Conservation (phyloP, 2,113 vertebrate species). For the Poeciliopsis turrubarensis region DNA sequence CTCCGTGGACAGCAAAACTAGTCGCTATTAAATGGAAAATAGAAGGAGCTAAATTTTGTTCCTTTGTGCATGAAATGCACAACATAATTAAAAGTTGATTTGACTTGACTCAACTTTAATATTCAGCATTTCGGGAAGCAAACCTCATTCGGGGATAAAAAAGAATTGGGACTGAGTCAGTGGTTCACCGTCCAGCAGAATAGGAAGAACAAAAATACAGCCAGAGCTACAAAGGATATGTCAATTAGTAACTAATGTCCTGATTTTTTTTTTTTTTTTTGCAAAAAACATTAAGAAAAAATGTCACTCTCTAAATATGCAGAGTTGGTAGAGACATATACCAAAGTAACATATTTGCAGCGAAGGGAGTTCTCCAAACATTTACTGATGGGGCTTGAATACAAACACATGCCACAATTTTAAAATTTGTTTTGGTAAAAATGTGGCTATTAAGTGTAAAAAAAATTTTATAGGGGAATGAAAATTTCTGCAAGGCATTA, state of each 20-base stretch:
- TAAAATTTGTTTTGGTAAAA: background rate
- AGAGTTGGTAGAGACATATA: background rate
- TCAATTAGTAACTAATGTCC: background rate
- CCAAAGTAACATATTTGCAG: background rate
- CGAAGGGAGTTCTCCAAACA: background rate
- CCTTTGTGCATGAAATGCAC: background rate
- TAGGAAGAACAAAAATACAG: background rate
- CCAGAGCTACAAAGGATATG: background rate
- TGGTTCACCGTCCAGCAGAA: background rate
- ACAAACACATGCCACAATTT: background rate
- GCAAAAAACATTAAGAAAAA: background rate
- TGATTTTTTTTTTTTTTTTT: no score
- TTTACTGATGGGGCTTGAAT: background rate
- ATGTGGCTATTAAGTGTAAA: no score
- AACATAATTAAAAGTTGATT: no score
- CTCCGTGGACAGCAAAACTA: no score
- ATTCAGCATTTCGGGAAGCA: no score
- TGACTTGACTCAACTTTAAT: no score
- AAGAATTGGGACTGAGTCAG: no score
- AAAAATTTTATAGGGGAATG: no score
- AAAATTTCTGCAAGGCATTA: background rate
- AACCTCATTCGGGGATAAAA: no score
- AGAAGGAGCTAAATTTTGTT: background rate
- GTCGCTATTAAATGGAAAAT: background rate
- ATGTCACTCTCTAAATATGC: background rate